Evolutionary conservation across 2,797 vertebrate genomes (phyloP), one percentile per base, ranked within the genome.

Genomic region (Toxotes lorentzi): DNA sequence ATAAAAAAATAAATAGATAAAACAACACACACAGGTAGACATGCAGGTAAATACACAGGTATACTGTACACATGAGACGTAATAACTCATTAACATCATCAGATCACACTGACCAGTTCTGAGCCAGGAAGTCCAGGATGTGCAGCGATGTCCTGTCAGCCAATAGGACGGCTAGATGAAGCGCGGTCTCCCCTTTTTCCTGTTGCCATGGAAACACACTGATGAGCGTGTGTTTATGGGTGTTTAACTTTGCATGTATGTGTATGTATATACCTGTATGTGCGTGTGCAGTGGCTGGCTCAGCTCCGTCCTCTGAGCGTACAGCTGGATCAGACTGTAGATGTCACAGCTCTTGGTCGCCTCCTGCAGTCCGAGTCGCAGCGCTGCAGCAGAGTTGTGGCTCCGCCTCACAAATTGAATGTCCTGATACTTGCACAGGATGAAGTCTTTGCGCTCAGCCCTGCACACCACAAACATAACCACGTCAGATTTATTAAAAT

Each of bases 41-140:
- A 12, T 24, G 10, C 58, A 60, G 14, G 19, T 68, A 0, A n/a
- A 34, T 19, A 35, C 34, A 41, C 23, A 68, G 0, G n/a, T 32
- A 14, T 2, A 16, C 23, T 13, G 1, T 21, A 35, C 58, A 58
- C 17, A 38, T 1, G 0, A 34, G 7, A 24, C 9, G 4, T n/a
- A n/a, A n/a, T 32, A 23, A 38, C 2, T 23, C 8, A 2, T 6
- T 24, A 51, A 45, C 6, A 14, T 56, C 1, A 13, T 35, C 17
- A 5, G 21, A 63, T 75, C n/a, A 17, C 13, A 81, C 86, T 35
- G 60, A 93, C 92, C 91, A 92, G 86, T 93, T 97, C 86, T 96
- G 96, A 47, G 96, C 94, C 65, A 97, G 88, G 85, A 97, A 97
- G 90, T 97, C 96, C 17, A 96, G 91, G 54, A 97, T 95, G 88